Evolutionary conservation across 2,113 vertebrate species (phyloP), one percentile per base, ranked within the genome.

Genomic region (Corvus moneduloides): DNA sequence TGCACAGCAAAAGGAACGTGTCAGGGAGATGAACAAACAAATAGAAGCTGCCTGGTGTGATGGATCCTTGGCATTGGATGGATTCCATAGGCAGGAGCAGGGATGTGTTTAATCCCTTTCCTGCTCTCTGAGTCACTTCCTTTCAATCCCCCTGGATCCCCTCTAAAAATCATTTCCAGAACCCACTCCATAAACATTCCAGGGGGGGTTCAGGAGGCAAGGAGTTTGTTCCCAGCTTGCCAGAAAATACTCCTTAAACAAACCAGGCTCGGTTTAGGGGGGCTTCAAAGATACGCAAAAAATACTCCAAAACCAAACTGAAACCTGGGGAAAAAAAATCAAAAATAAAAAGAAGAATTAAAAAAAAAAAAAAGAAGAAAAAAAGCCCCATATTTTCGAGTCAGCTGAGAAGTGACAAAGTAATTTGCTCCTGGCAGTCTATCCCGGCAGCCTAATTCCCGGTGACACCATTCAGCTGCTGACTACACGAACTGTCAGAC

Each of bases 381-480:
- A 97, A 89, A 89, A 80, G 62, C 26, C 72, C 81, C 63, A 86
- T 94, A 96, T 97, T 98, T 98, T 96, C 61, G 64, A 97, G 96
- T 97, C 96, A 97, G 96, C 95, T 96, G 96, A 96, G 96, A 96
- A 97, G 97, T 97, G 97, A 98, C 97, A 97, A 98, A 97, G 94
- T 98, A 97, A 98, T 97, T 97, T 97, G 97, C 98, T 98, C 62
- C 84, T 96, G 98, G 98, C 97, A 97, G 97, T 98, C 98, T 98
- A 96, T 98, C 97, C 96, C 97, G 82, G 95, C 96, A 94, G 90
- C 94, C 96, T 97, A 97, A 98, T 98, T 98, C 97, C 97, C 97
- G 91, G 97, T 97, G 98, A 98, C 98, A 97, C 97, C 93, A 96
- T 94, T 97, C 98, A 97, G 97, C 97, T 98, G 98, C 98, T 97